A percentile compares a stretch with the other conserved stretches of the same genome.
These are phyloP conservation scores for Eurystomus gularis DNA, from an alignment of 2,113 vertebrate genomes.

Conservation along the genomic window DNA sequence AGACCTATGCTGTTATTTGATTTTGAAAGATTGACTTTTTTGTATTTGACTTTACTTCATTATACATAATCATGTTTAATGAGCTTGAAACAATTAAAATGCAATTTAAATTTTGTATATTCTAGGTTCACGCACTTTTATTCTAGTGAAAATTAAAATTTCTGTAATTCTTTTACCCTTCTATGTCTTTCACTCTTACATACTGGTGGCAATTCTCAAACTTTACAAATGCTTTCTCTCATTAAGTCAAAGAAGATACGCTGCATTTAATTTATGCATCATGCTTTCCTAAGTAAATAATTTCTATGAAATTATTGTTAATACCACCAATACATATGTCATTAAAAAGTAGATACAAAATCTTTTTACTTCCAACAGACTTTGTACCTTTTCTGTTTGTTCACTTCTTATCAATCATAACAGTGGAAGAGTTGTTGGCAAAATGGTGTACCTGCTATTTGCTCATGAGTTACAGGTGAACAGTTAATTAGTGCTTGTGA, in stretches of 20 bases:
- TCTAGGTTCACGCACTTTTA: background rate
- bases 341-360: background rate
- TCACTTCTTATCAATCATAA: background rate
- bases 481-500: background rate
- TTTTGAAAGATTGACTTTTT: background rate
- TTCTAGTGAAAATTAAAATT: background rate
- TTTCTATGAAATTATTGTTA: background rate
- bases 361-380: background rate
- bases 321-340: background rate
- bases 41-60: background rate
- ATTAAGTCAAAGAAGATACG: background rate
- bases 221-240: background rate
- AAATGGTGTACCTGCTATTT: background rate
- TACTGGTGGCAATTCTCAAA: background rate
- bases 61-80: background rate
- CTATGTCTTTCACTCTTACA: background rate
- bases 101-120: background rate
- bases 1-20: background rate
- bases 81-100: background rate
- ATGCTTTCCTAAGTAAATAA: background rate
- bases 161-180: background rate
- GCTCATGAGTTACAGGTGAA: background rate
- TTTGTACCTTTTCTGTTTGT: background rate
- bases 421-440: background rate
- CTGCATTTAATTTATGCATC: background rate